Conservation (phyloP, 2,797 vertebrate genomes). For the Eutrigla gurnardus region DNA sequence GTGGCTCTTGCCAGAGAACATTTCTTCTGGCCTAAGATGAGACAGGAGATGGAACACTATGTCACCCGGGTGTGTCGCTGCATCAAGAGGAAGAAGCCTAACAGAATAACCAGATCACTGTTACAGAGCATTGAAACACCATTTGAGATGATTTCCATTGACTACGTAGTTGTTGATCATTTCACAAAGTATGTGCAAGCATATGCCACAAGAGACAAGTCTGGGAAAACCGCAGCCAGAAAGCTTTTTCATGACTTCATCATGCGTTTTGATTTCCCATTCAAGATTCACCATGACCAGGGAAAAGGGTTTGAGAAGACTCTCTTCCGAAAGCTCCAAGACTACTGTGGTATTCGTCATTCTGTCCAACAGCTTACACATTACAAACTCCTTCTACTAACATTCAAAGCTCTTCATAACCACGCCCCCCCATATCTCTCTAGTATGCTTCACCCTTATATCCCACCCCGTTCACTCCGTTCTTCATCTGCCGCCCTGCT, state of each 20-base stretch:
- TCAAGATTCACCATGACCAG: conserved; percentile 39
- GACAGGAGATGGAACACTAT: conserved; percentile 13
- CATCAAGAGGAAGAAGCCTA: conserved; percentile 13
- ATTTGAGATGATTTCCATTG: conserved; percentile 35
- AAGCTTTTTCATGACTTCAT: conserved; percentile 45
- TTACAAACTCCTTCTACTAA: no score
- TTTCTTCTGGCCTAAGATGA: conserved; percentile 19
- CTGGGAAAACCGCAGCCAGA: conserved; percentile 12
- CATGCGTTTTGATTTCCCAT: conserved; percentile 31
- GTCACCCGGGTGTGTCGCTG: conserved; percentile 9
- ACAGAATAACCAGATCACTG: conserved; percentile 20
- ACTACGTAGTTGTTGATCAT: conserved; percentile 36
- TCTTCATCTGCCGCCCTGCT: no score
- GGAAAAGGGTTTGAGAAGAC: conserved; percentile 36
- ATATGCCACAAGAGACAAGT: conserved; percentile 13
- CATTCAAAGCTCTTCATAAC: no score
- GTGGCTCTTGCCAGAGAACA: not conserved
- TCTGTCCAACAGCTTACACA: no score
- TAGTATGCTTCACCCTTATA: no score
- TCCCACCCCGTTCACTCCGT: no score
- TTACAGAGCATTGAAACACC: conserved; percentile 24
- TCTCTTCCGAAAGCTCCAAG: conserved; percentile 32
- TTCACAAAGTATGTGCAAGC: conserved; percentile 18
- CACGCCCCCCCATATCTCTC: no score
- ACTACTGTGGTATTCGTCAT: conserved; percentile 32